Evolutionary conservation across 2,113 vertebrate genomes (phyloP).

Genomic region (Rhagologus leucostigma): DNA sequence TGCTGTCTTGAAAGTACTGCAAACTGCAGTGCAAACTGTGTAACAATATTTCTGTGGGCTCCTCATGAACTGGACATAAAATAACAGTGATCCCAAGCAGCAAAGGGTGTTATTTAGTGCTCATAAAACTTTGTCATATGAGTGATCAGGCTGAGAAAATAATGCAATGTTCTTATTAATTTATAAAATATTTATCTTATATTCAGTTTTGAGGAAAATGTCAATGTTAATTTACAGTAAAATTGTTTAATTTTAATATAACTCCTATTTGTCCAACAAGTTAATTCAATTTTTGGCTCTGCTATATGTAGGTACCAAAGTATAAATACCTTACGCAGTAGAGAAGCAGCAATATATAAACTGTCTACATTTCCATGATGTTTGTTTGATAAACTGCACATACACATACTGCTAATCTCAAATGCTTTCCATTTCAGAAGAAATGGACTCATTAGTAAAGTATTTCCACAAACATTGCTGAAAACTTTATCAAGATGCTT

Average conservation of each 20-base stretch:
- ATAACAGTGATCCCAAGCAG: not conserved
- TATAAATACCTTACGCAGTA: not conserved
- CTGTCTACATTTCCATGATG: not conserved
- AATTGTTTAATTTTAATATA: not conserved
- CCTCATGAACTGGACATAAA: not conserved
- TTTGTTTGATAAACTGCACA: not conserved
- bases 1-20: not conserved
- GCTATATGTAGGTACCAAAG: not conserved
- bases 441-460: not conserved
- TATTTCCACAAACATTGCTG: not conserved
- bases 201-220: not conserved
- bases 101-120: not conserved
- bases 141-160: not conserved
- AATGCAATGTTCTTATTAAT: not conserved
- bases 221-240: not conserved
- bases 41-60: not conserved
- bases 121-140: not conserved
- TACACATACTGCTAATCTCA: not conserved
- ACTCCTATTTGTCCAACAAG: not conserved
- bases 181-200: not conserved
- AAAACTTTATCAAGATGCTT: not conserved
- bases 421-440: not conserved
- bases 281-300: not conserved
- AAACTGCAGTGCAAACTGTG: not conserved
- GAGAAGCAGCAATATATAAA: not conserved